Evolutionary conservation across 2,888 invertebrate species (phyloP).

Genomic region (Clepsis dumicolana): DNA sequence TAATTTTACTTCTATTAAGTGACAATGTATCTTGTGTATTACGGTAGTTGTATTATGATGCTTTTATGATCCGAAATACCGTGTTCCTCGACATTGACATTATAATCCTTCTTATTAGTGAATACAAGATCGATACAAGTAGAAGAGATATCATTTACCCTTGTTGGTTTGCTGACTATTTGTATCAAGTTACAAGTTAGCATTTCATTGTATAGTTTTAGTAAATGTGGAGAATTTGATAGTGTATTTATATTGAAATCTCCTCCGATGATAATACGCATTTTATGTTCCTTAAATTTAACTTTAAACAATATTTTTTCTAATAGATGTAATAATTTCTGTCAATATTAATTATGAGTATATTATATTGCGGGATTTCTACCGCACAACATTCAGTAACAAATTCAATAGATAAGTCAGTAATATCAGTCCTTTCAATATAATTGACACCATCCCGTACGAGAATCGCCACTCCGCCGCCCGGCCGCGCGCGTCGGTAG

Average conservation of each 20-base stretch:
- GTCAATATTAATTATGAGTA: background rate
- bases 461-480: constrained; percentile 18
- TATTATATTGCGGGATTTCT: constrained; percentile 1
- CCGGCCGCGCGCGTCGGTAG: background rate
- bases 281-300: background rate
- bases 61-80: constrained; percentile 14
- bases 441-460: background rate
- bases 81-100: background rate
- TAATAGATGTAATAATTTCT: constrained; percentile 9
- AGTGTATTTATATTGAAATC: too few species aligned
- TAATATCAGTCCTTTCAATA: constrained; percentile 5
- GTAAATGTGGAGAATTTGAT: too few species aligned
- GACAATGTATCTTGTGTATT: too few species aligned
- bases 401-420: background rate
- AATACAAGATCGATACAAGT: constrained; percentile 1
- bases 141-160: background rate
- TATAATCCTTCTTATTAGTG: background rate
- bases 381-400: constrained; percentile 8
- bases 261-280: too few species aligned
- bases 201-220: background rate
- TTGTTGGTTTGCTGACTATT: background rate
- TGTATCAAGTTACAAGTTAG: background rate
- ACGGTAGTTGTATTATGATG: background rate
- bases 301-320: background rate
- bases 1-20: too few species aligned